These are phyloP conservation scores for Conops quadrifasciatus DNA, from an alignment of 2,888 invertebrate genomes.

Conservation along the genomic window DNA sequence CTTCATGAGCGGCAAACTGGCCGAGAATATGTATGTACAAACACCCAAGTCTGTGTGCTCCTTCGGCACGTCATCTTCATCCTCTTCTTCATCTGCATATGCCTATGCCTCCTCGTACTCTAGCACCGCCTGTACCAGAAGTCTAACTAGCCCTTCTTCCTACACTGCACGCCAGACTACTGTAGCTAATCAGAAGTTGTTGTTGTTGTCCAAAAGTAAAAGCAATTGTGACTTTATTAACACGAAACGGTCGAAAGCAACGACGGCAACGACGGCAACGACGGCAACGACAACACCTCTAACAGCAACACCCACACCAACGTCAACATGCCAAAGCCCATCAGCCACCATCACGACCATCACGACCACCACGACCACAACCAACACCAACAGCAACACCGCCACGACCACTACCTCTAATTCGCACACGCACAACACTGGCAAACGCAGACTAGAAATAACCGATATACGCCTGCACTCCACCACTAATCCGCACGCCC, in stretches of 20 bases:
- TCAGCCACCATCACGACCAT: constrained; percentile 35
- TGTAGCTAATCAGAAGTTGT: constrained; percentile 36
- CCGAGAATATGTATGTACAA: constrained; percentile 65
- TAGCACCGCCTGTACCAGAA: constrained; percentile 45
- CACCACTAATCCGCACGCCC: constrained; percentile 68
- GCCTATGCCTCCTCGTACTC: constrained; percentile 45
- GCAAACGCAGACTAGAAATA: constrained; percentile 65
- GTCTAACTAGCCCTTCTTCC: constrained; percentile 14
- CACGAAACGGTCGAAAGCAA: constrained; percentile 31
- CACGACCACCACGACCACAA: constrained; percentile 35
- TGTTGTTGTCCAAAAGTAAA: constrained; percentile 48
- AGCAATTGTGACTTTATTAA: constrained; percentile 50
- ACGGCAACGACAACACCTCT: constrained; percentile 11
- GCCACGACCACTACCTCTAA: constrained; percentile 37
- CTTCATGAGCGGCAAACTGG: constrained; percentile 67
- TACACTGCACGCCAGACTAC: constrained; percentile 29
- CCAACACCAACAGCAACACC: constrained; percentile 26
- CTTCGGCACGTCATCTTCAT: constrained; percentile 51
- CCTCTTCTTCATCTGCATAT: constrained; percentile 38
- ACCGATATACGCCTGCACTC: constrained; percentile 68
- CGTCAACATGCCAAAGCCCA: constrained; percentile 27
- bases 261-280: constrained; percentile 34
- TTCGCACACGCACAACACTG: constrained; percentile 46
- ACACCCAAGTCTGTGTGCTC: constrained; percentile 57
- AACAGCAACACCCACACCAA: constrained; percentile 33